A percentile compares a stretch with the other conserved stretches of the same genome.
Conservation (phyloP, 2,888 invertebrate genomes). For the Gortyna flavago region DNA sequence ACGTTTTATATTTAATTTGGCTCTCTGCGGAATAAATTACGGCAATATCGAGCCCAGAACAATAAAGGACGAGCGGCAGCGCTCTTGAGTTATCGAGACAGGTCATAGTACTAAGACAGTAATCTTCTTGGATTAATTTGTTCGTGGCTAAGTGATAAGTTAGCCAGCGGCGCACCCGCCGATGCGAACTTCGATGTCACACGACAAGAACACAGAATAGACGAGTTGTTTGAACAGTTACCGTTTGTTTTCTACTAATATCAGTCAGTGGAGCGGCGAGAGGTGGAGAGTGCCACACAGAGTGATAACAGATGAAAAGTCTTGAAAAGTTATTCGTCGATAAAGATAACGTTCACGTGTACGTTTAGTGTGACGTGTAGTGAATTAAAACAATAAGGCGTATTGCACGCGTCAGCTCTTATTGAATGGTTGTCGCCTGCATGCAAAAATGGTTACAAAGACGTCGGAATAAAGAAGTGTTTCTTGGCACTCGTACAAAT, state of each 20-base stretch:
- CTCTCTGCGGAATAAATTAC: conserved; percentile 88
- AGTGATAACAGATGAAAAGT: conserved; percentile 68
- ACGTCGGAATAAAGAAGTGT: conserved; percentile 72
- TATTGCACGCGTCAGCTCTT: conserved; percentile 69
- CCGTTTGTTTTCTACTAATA: conserved; percentile 70
- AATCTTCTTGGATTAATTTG: conserved; percentile 87
- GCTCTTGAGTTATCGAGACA: conserved; percentile 85
- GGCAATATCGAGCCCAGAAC: conserved; percentile 85
- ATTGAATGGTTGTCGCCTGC: conserved; percentile 61
- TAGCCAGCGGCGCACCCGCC: conserved; percentile 72
- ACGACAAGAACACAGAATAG: conserved; percentile 72
- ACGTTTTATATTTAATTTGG: conserved; percentile 90
- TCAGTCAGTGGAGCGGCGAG: conserved; percentile 68
- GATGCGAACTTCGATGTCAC: conserved; percentile 79
- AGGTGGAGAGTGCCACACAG: conserved; percentile 64
- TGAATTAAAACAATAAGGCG: conserved; percentile 83
- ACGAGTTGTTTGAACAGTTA: conserved; percentile 68
- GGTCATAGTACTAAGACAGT: conserved; percentile 83
- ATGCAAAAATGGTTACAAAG: conserved; percentile 72
- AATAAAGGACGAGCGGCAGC: conserved; percentile 83
- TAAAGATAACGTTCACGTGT: conserved; percentile 78
- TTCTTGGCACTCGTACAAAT: conserved; percentile 67
- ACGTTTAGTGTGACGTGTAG: conserved; percentile 75
- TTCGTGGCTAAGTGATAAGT: conserved; percentile 87
- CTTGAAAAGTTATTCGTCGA: conserved; percentile 74